Percentiles rank a stretch among this genome's conserved stretches.
These are phyloP conservation scores for Bos taurus DNA, from an alignment of 2,113 vertebrate genomes.

Conservation along the genomic window DNA sequence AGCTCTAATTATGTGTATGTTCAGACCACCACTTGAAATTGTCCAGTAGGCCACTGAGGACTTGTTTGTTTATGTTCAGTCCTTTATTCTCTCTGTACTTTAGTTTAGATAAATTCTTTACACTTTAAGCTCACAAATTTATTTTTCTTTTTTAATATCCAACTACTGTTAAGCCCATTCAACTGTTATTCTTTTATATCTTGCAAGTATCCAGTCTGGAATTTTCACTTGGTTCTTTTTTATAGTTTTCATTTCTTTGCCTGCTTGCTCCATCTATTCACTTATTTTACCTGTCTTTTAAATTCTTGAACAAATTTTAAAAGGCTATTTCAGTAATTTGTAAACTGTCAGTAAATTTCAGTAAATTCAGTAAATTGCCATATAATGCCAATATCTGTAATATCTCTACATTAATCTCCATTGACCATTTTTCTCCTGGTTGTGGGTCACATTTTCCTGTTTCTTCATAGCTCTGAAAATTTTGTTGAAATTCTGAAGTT, in stretches of 20 bases:
- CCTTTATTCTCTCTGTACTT: not conserved
- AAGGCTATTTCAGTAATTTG: not conserved
- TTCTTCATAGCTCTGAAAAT: not conserved
- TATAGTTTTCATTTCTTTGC: not conserved
- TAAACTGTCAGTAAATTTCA: not conserved
- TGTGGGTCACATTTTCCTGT: not conserved
- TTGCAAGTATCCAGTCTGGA: not conserved
- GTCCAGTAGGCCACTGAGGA: not conserved
- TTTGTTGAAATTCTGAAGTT: not conserved
- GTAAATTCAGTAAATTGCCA: not conserved
- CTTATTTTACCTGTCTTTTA: not conserved
- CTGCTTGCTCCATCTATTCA: not conserved
- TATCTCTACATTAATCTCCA: not conserved
- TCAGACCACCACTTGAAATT: not conserved
- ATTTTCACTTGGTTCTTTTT: not conserved
- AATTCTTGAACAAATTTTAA: not conserved
- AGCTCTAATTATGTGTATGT: not conserved
- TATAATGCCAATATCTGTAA: not conserved
- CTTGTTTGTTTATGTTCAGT: not conserved
- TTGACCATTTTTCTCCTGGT: not conserved
- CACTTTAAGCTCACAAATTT: not conserved
- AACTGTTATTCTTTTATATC: not conserved
- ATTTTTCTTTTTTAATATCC: not conserved
- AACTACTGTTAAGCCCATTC: not conserved
- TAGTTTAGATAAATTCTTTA: not conserved